Base-by-base conservation (phyloP, 2,797 vertebrate species). In the Tapera naevia region DNA sequence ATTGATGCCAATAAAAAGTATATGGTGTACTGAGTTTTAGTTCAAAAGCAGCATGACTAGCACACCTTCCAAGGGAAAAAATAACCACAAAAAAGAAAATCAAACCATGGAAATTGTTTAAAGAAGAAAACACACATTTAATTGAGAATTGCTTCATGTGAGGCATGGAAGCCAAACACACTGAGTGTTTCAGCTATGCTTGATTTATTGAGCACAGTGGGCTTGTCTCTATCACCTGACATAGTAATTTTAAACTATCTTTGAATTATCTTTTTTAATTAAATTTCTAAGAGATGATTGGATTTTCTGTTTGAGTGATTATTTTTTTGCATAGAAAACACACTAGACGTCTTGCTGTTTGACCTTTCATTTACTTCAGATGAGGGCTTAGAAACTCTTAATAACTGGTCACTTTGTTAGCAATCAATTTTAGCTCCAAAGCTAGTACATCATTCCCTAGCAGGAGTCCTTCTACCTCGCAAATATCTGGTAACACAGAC, bases 221-320 rank as follows among this genome's bases (percentile, higher is more conserved):
- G 91, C 89, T 96, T 94, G 89, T 64, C 88, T 88, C 62, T 95
- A 93, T 96, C 91, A 96, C 92, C 92, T 96, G 88, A 94, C 88
- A 86, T 4, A 61, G 80, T 92, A 81, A 96, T 96, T 96, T 95
- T 94, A 76, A 95, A 94, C 94, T 95, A 96, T 92, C 94, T 96
- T 88, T 92, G 73, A 94, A 92, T 96, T 96, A 96, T 95, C 93
- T 95, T 95, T 93, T 95, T 89, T 5, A 96, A 95, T 96, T 96
- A 95, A 71, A 80, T 96, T 92, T 96, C 71, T 95, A 89, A 61
- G 33, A 33, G 45, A 53, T 80, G 45, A 91, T 94, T 94, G 80
- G 53, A 87, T 95, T 94, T 93, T 94, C 90, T 90, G 39, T 93
- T 86, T 88, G 76, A 91, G 88, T 0, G 18, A 93, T 76, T 95